Conservation (phyloP, 2,797 vertebrate genomes). For the Parotocinclus haroldoi region DNA sequence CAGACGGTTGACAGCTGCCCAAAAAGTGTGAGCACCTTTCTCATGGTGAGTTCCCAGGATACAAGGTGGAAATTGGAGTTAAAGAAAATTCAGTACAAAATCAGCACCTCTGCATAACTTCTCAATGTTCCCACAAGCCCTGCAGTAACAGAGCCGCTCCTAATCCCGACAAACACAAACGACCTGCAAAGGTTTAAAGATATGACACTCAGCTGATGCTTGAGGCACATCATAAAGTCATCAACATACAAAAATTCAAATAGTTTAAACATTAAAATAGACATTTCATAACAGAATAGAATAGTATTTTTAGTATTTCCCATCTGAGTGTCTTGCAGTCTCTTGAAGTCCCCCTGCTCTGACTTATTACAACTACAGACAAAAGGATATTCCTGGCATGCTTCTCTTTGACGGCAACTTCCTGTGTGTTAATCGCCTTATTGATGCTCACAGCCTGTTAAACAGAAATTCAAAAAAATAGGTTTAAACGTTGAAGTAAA, state of each 20-base stretch:
- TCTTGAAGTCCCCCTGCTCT: neutral
- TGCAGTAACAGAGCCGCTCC: no score
- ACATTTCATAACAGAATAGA: no score
- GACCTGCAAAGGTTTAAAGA: neutral
- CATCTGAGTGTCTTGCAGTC: no score
- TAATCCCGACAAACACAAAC: neutral
- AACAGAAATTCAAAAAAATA: constrained; percentile 26
- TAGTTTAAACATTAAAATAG: no score
- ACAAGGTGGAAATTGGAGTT: constrained; percentile 83
- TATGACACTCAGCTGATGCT: no score
- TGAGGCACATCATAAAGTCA: no score
- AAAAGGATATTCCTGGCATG: constrained; percentile 98
- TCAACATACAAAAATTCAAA: no score
- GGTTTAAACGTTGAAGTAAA: neutral
- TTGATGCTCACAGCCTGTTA: constrained; percentile 97
- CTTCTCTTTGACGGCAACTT: constrained; percentile 98
- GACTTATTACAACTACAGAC: constrained; percentile 35
- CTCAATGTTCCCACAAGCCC: neutral
- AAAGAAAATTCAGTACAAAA: neutral
- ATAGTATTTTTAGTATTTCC: no score
- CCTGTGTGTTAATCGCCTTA: constrained; percentile 98
- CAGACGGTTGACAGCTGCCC: constrained; percentile 89
- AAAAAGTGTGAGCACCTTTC: constrained; percentile 95
- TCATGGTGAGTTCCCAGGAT: constrained; percentile 98
- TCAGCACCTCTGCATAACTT: no score